phyloP scores from a whole-genome alignment of 2,888 invertebrate genomes.

The Tuberolachnus salignus region DNA sequence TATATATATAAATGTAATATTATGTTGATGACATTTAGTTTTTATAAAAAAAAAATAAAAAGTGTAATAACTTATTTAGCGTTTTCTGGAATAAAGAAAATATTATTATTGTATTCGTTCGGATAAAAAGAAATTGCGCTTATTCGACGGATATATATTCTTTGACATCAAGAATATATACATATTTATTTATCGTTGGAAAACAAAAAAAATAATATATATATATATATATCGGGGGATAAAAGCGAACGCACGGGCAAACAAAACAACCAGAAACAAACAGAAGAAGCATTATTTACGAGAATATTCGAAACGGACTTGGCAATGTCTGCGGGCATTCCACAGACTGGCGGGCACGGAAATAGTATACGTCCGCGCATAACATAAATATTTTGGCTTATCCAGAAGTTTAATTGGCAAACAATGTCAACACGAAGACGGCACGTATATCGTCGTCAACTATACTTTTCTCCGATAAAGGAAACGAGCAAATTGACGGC shows the following conservation, averaged over 20 bases:
- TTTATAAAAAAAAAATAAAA: no score
- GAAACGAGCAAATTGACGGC: no score
- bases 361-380: constrained; percentile 33
- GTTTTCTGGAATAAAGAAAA: no score
- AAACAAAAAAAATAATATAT: background rate
- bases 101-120: no score
- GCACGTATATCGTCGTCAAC: constrained; percentile 9
- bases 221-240: background rate
- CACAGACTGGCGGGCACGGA: constrained; percentile 33
- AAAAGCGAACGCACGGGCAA: constrained; percentile 20
- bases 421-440: constrained; percentile 38
- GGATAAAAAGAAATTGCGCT: no score
- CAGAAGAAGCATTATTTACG: constrained; percentile 29
- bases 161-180: background rate
- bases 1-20: no score
- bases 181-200: background rate
- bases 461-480: no score
- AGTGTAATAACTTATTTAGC: no score
- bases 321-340: constrained; percentile 39
- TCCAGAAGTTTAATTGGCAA: constrained; percentile 50
- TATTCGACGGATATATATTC: no score
- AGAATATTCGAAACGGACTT: constrained; percentile 33
- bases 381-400: constrained; percentile 50
- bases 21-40: no score
- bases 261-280: constrained; percentile 13